Evolutionary conservation across 2,888 invertebrate species (phyloP), one percentile per base, ranked within the genome.

Genomic region (Ophion ellenae): DNA sequence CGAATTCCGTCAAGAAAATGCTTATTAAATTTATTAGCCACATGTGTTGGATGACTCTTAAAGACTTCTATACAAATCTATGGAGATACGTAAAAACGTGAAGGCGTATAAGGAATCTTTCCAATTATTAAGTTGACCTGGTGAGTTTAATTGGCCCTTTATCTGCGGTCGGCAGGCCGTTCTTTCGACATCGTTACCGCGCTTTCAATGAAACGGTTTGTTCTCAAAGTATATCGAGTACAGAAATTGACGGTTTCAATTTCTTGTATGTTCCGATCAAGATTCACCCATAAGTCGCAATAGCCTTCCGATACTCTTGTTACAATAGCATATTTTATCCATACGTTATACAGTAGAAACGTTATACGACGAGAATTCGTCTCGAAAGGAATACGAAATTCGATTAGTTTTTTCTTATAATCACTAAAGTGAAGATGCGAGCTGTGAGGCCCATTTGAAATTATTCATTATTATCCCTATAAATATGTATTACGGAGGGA

Each of bases 91-190:
- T 74, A 45, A 59, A 69, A 85, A 61, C 36, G 61, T 11, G 69
- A 73, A 85, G 85, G 67, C 82, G 79, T 64, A 81, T 61, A 80
- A 70, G 77, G 83, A 88, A 88, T 88, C 86, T 85, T 86, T 88
- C 87, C 89, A 90, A 91, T 91, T 91, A 91, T 91, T 90, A 89
- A 89, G 87, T 89, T 89, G 91, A 91, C 90, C 90, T 86, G 88
- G 24, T 66, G 85, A 88, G 89, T 90, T 90, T 91, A 91, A 91
- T 90, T 91, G 90, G 90, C 89, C 89, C 87, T 90, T 90, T 91
- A 91, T 92, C 91, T 88, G 76, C 89, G 91, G 90, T 91, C 91
- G 89, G 73, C 86, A 86, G 61, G 66, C 14, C 75, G 82, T 75
- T 87, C 75, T 77, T 81, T 87, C 28, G 57, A 28, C 87, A 77